Percentiles rank a stretch among this genome's conserved stretches.
Conservation (phyloP, 2,888 invertebrate species). For the Drosophila borealis region DNA sequence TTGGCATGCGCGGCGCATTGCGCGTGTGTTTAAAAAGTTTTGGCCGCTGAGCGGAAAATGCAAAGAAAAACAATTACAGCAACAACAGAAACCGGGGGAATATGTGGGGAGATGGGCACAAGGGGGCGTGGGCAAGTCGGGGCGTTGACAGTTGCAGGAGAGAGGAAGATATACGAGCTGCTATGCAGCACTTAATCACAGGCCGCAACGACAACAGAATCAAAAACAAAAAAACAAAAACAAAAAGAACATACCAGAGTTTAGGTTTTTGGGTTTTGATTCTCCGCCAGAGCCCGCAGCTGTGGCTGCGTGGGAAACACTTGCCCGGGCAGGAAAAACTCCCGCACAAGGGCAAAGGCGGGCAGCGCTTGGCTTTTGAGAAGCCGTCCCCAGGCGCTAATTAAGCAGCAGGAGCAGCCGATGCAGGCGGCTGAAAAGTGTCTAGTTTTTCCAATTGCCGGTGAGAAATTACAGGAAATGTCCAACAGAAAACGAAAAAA, state of each 20-base stretch:
- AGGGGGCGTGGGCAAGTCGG: conserved; percentile 15
- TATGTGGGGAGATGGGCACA: background rate
- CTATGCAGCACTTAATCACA: conserved; percentile 54
- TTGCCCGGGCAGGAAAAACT: conserved; percentile 15
- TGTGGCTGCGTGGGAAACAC: conserved; percentile 53
- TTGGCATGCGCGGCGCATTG: conserved; percentile 73
- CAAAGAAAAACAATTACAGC: conserved; percentile 71
- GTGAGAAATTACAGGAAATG: conserved; percentile 76
- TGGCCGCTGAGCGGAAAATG: conserved; percentile 55
- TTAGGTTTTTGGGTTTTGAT: conserved; percentile 15
- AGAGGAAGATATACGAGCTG: conserved; percentile 64
- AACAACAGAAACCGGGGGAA: conserved; percentile 36
- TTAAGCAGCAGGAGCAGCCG: conserved; percentile 45
- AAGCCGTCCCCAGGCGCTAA: conserved; percentile 70
- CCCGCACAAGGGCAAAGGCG: conserved; percentile 2
- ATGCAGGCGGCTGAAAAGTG: conserved; percentile 20
- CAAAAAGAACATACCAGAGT: conserved; percentile 1
- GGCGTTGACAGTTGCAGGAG: conserved; percentile 65
- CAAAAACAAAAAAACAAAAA: background rate
- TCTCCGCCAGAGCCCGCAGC: conserved; percentile 11
- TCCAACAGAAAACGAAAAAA: conserved; percentile 32
- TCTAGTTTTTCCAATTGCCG: conserved; percentile 30
- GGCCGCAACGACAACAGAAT: conserved; percentile 20
- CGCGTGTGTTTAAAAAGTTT: conserved; percentile 66
- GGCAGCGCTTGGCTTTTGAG: conserved; percentile 27